These are phyloP conservation scores for Actinemys pallida DNA, from an alignment of 2,113 vertebrate species.

Conservation along the genomic window DNA sequence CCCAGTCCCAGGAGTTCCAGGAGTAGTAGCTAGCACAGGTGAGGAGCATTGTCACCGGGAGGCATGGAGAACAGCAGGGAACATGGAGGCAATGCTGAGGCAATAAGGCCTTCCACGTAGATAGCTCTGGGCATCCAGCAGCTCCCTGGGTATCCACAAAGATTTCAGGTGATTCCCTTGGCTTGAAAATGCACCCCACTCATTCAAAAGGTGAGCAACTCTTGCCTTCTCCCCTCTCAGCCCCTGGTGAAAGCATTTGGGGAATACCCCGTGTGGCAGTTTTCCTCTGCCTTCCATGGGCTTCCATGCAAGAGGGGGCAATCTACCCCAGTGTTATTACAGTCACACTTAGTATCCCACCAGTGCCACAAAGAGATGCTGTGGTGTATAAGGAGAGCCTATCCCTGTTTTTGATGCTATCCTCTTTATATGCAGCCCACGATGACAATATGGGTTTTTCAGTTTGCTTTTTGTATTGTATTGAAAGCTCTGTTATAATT, in stretches of 20 bases:
- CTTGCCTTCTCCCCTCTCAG: not conserved
- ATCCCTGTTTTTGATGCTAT: not conserved
- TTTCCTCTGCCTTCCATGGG: not conserved
- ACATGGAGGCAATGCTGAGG: not conserved
- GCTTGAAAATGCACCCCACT: not conserved
- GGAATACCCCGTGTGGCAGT: not conserved
- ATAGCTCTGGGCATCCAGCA: not conserved
- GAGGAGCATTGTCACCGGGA: not conserved
- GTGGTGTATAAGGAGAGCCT: too few relatives aligned
- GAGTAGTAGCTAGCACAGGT: not conserved
- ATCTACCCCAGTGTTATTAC: not conserved
- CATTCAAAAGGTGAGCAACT: not conserved
- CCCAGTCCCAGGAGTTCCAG: not conserved
- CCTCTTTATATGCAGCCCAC: accelerated
- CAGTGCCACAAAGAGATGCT: not conserved
- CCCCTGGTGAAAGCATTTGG: not conserved
- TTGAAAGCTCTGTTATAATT: not conserved
- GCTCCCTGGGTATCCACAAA: not conserved
- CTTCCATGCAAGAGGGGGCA: not conserved
- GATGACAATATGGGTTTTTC: not conserved
- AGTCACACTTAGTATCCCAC: not conserved
- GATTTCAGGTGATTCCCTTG: not conserved
- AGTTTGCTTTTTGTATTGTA: not conserved
- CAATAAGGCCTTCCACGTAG: not conserved
- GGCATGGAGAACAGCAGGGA: not conserved